phyloP scores from a whole-genome alignment of 2,888 invertebrate genomes.

The Itoplectis maculator region DNA sequence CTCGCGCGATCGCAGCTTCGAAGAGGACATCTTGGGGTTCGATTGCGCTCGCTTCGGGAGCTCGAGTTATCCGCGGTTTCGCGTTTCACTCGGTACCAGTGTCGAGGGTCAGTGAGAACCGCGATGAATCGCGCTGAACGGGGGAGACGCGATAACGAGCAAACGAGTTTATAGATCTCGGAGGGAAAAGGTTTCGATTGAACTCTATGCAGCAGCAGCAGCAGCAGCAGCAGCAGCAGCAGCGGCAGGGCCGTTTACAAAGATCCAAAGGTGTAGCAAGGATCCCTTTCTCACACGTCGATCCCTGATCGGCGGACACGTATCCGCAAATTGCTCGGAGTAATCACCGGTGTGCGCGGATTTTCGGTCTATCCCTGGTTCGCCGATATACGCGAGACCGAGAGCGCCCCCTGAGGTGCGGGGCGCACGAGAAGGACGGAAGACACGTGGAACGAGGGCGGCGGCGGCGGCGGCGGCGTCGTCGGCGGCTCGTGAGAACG shows the following conservation, averaged over 20 bases:
- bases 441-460: slow-evolving; percentile 3
- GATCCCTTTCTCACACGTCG: slow-evolving; percentile 1
- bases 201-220: slow-evolving; percentile 36
- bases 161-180: slow-evolving; percentile 52
- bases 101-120: slow-evolving; percentile 56
- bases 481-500: slow-evolving; percentile 60
- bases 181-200: slow-evolving; percentile 26
- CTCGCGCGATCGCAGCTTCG: background rate
- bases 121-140: slow-evolving; percentile 18
- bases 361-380: slow-evolving; percentile 52
- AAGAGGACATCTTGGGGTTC: slow-evolving; percentile 34
- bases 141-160: slow-evolving; percentile 38
- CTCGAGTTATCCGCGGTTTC: slow-evolving; percentile 40
- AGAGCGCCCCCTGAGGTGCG: too few species aligned
- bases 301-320: slow-evolving; percentile 45
- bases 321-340: slow-evolving; percentile 56
- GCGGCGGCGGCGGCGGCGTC: slow-evolving; percentile 48
- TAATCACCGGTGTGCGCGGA: slow-evolving; percentile 56
- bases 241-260: slow-evolving; percentile 10
- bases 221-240: too few species aligned
- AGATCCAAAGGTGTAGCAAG: slow-evolving; percentile 32
- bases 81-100: slow-evolving; percentile 65
- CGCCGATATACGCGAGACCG: slow-evolving; percentile 28
- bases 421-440: slow-evolving; percentile 14
- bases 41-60: slow-evolving; percentile 48